Conservation (phyloP, 1,140 invertebrate species). For the Lordiphosa collinella region DNA sequence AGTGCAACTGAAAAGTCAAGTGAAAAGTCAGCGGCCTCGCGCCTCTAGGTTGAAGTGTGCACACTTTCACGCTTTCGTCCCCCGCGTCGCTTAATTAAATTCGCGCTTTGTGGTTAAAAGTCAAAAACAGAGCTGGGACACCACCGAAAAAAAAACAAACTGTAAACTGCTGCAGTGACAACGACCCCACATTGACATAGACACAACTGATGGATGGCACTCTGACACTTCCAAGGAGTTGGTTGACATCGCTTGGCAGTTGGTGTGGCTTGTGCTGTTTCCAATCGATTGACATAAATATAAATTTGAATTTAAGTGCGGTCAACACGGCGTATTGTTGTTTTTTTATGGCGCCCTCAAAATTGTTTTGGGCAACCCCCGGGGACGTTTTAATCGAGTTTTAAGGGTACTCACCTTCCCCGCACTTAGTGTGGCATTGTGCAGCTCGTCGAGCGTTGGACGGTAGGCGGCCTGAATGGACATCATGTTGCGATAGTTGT, state of each 20-base stretch:
- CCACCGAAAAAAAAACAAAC: neutral
- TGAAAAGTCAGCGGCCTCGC: constrained; percentile 53
- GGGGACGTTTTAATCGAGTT: constrained; percentile 9
- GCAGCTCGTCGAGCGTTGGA: constrained; percentile 95
- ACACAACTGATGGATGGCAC: neutral
- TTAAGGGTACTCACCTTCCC: constrained; percentile 84
- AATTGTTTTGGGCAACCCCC: constrained; percentile 33
- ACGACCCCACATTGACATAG: constrained; percentile 13
- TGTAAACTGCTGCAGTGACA: constrained; percentile 16
- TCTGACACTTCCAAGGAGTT: constrained; percentile 11
- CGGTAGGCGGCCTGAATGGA: constrained; percentile 92
- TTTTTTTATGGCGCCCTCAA: constrained; percentile 38
- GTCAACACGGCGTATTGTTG: constrained; percentile 27
- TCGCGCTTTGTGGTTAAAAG: too few relatives aligned
- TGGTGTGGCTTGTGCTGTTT: constrained; percentile 2
- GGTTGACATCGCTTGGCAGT: constrained; percentile 4
- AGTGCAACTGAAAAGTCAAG: constrained; percentile 45
- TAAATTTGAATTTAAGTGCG: constrained; percentile 44
- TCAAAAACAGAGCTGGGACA: neutral
- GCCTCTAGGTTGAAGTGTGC: neutral
- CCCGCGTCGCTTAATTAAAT: too few relatives aligned
- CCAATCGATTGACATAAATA: constrained; percentile 16
- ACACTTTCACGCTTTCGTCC: neutral
- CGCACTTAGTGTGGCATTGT: constrained; percentile 88
- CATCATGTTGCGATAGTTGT: constrained; percentile 96